phyloP scores from a whole-genome alignment of 1,140 invertebrate species.

The Chironomus tepperi region DNA sequence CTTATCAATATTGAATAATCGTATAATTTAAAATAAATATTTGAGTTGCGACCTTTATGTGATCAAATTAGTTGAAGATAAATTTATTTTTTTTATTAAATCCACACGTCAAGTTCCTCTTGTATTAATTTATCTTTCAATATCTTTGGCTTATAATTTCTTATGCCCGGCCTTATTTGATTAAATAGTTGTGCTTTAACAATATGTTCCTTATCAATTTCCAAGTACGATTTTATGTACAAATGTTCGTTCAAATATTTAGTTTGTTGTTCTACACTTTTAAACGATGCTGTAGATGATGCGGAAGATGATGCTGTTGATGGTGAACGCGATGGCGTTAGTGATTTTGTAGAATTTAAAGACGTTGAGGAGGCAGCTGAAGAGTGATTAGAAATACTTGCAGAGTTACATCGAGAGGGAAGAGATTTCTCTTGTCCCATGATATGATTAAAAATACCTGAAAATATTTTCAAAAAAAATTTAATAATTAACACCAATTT shows the following conservation, averaged over 20 bases:
- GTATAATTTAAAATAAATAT: background rate
- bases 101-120: constrained; percentile 26
- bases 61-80: background rate
- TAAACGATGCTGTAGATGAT: constrained; percentile 42
- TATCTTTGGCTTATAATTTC: constrained; percentile 58
- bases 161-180: constrained; percentile 47
- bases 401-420: constrained; percentile 25
- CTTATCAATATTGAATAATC: background rate
- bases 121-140: constrained; percentile 38
- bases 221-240: constrained; percentile 51
- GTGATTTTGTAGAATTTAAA: constrained; percentile 21
- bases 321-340: constrained; percentile 41
- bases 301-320: constrained; percentile 36
- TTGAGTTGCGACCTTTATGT: constrained; percentile 3
- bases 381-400: constrained; percentile 20
- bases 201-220: constrained; percentile 44
- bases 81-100: background rate
- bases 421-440: constrained; percentile 28
- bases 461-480: background rate
- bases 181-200: constrained; percentile 38
- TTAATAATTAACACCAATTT: too few species aligned
- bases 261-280: constrained; percentile 45
- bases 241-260: constrained; percentile 49
- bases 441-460: constrained; percentile 21
- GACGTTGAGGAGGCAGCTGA: constrained; percentile 18